Base-by-base conservation (phyloP, 2,797 vertebrate species). In the Eurystomus glaucurus region DNA sequence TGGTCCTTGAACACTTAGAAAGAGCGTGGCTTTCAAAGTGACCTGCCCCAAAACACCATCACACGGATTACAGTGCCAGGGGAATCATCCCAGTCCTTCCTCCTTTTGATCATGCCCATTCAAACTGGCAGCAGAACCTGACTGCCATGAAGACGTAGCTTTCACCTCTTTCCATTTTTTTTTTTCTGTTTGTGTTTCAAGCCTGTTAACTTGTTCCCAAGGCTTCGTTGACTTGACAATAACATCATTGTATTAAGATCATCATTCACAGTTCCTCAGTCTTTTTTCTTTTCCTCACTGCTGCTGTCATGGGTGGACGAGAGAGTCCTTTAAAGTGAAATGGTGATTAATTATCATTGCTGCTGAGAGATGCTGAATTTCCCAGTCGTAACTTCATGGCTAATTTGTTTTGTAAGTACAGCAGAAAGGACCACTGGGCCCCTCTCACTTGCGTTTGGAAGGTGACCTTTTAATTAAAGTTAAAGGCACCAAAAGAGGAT, bases 401-500 rank as follows among this genome's bases (percentile, higher is more conserved):
- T 70, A 29, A 84, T 75, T 93, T 57, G 13, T 37, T 76, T 90
- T 52, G 28, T 39, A 20, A 68, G 33, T 57, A 2, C 7, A 78
- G 57, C 29, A 72, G 82, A 52, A 45, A n/a, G 46, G 52, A 83
- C 41, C 69, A 58, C 45, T 1, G 2, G 14, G 45, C 37, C 85
- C 45, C 45, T 83, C 61, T 85, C 43, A 1, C 46, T 45, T 11
- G 85, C 3, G 0, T 61, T 75, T 46, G 43, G 71, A 87, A 89
- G n/a, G 77, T 31, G 62, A 85, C 9, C 6, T 85, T 89, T 92
- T 51, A 88, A 94, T 85, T 79, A 60, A 88, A 84, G 51, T 60
- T 71, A 55, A 77, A 79, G 77, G 45, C 62, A 55, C 21, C 12
- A 16, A 45, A 84, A 90, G 91, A 93, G 85, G 90, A 91, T 96